Conservation (phyloP, 2,888 invertebrate species). For the Acronicta alni region DNA sequence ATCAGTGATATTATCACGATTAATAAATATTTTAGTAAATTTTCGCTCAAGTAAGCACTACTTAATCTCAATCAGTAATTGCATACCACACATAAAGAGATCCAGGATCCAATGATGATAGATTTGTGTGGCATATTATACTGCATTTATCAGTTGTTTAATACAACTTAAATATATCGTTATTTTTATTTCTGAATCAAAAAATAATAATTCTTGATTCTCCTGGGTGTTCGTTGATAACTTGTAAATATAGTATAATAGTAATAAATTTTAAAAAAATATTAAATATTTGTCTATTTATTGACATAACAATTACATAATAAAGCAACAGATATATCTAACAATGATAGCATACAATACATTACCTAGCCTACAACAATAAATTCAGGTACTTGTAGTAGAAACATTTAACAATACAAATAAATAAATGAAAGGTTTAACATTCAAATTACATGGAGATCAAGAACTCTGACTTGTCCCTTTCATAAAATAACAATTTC, state of each 20-base stretch:
- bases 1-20: no score
- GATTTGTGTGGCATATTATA: no score
- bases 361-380: conserved; percentile 33
- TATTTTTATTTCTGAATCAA: no score
- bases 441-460: conserved; percentile 52
- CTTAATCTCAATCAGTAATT: no score
- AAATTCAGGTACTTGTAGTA: conserved; percentile 54
- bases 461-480: conserved; percentile 38
- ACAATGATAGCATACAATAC: conserved; percentile 21
- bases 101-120: no score
- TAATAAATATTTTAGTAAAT: no score
- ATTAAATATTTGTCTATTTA: conserved; percentile 31
- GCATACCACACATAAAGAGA: no score
- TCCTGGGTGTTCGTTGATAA: neutral
- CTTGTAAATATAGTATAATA: neutral
- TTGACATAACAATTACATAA: conserved; percentile 32
- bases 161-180: no score
- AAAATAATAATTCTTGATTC: no score
- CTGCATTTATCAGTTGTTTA: no score
- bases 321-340: conserved; percentile 26
- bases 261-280: no score
- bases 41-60: no score
- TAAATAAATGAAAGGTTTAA: conserved; percentile 50
- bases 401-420: conserved; percentile 48
- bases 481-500: conserved; percentile 24